These are phyloP conservation scores for Montipora capitata DNA, from an alignment of 92 coral and sea anemone species.

Conservation along the genomic window DNA sequence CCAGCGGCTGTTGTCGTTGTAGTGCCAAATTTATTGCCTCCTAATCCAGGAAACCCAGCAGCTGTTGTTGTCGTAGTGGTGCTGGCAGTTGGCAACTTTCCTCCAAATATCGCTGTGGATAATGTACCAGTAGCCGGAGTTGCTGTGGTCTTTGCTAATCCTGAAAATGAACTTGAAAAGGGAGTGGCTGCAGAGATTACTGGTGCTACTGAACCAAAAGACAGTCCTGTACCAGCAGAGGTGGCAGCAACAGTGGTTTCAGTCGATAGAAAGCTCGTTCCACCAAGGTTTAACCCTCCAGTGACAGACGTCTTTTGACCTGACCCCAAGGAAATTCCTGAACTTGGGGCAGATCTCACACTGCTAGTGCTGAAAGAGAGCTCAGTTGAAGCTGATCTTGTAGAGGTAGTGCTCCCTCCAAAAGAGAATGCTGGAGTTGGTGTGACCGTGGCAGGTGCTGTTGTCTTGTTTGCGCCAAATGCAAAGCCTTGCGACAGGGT, in stretches of 20 bases:
- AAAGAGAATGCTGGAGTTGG: constrained; percentile 35
- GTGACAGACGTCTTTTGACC: constrained; percentile 45
- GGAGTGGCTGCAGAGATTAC: constrained; percentile 16
- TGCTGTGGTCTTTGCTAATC: constrained; percentile 12
- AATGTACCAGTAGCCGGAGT: constrained; percentile 38
- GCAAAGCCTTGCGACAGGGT: constrained; percentile 28
- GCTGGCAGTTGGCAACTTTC: constrained; percentile 22
- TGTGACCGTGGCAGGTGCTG: constrained; percentile 9
- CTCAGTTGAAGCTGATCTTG: constrained; percentile 58
- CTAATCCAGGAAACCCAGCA: constrained; percentile 35
- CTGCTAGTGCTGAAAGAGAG: constrained; percentile 29
- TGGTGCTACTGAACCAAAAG: constrained; percentile 19
- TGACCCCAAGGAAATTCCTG: constrained; percentile 33
- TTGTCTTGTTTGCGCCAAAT: constrained; percentile 31
- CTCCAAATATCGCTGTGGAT: constrained; percentile 61
- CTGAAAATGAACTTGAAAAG: constrained; percentile 6
- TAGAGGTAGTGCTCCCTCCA: constrained; percentile 26
- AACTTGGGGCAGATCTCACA: constrained; percentile 13
- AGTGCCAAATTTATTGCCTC: constrained; percentile 66
- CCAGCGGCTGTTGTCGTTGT: constrained; percentile 17
- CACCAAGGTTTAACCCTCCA: constrained; percentile 56
- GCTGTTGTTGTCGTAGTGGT: constrained; percentile 41
- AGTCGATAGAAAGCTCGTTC: neutral
- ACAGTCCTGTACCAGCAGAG: constrained; percentile 49
- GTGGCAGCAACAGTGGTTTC: constrained; percentile 39